phyloP scores from a whole-genome alignment of 2,888 invertebrate species.

The Dastarcus helophoroides region DNA sequence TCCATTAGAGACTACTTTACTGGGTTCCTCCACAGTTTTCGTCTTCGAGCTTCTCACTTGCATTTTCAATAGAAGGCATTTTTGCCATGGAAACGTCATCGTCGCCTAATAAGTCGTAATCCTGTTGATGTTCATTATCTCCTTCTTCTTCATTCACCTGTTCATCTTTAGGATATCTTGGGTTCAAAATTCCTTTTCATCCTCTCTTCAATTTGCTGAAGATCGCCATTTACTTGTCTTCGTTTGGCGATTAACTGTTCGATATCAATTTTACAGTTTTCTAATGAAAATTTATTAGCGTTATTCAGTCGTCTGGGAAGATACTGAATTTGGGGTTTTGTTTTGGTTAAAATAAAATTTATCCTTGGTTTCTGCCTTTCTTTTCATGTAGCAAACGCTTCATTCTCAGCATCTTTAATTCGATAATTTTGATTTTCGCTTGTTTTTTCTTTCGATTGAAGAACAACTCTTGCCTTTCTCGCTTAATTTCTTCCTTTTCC shows the following conservation, averaged over 20 bases:
- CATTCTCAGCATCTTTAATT: slow-evolving; percentile 80
- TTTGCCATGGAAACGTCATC: too few species aligned
- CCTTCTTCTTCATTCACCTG: too few species aligned
- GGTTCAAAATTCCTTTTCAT: slow-evolving; percentile 34
- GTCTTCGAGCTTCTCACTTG: too few species aligned
- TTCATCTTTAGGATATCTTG: slow-evolving; percentile 18
- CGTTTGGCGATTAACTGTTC: slow-evolving; percentile 53
- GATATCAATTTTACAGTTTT: slow-evolving; percentile 49
- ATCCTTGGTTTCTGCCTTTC: slow-evolving; percentile 61
- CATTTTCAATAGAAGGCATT: too few species aligned
- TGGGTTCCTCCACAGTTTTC: too few species aligned
- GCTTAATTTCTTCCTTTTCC: slow-evolving; percentile 75
- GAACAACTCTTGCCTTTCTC: slow-evolving; percentile 75
- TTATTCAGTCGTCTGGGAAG: slow-evolving; percentile 68
- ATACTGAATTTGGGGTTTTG: slow-evolving; percentile 81
- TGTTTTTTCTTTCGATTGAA: slow-evolving; percentile 78
- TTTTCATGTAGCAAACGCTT: slow-evolving; percentile 83
- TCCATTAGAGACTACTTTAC: too few species aligned
- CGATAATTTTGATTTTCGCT: slow-evolving; percentile 75
- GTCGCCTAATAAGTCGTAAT: too few species aligned
- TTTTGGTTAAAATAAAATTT: slow-evolving; percentile 77
- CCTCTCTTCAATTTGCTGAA: slow-evolving; percentile 50
- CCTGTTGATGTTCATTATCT: slow-evolving; percentile 6
- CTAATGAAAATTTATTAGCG: slow-evolving; percentile 54
- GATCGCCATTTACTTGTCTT: slow-evolving; percentile 50